Base-by-base conservation (phyloP, 2,797 vertebrate genomes). In the Helarctos malayanus region DNA sequence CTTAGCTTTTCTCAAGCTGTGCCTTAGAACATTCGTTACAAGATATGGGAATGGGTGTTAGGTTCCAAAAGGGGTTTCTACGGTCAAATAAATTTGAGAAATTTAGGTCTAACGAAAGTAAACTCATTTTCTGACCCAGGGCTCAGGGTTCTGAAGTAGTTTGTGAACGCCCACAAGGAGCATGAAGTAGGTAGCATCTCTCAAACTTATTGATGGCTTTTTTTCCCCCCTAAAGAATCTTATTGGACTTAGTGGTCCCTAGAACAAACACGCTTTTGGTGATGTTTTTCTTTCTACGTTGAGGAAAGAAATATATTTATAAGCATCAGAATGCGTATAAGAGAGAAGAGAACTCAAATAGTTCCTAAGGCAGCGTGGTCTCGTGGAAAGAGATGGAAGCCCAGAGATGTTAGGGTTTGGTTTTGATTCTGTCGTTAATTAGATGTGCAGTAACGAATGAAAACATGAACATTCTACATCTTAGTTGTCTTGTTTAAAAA, bases 21-120 rank as follows among this genome's bases (percentile, higher is more conserved):
- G 69, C 47, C 32, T 69, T 87, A 23, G 19, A 79, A 80, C 12
- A n/a, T 35, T 80, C 56, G 35, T 83, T 93, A 11, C 16, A 84
- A 94, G 82, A 79, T n/a, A 75, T 56, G 19, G 41, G 78, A 94
- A n/a, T 79, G 35, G 49, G 47, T 83, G 13, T 65, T 84, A 41
- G 13, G 69, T 87, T 94, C 76, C 80, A 25, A 78, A 86, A 45
- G 54, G 18, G 27, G 5, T 69, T 95, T 38, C 19, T 52, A 71
- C 27, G 54, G 47, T 90, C 32, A 94, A 87, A 93, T 78, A 87
- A 83, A 92, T 93, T 89, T 69, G 75, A 25, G 23, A 82, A 81
- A 59, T 52, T 57, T 52, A 38, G 1, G 13, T 86, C 68, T 95
- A 80, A 83, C 23, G 76, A 89, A 93, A 81, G 61, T 71, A 94